Evolutionary conservation across 2,888 invertebrate species (phyloP).

Genomic region (Noctua janthina): DNA sequence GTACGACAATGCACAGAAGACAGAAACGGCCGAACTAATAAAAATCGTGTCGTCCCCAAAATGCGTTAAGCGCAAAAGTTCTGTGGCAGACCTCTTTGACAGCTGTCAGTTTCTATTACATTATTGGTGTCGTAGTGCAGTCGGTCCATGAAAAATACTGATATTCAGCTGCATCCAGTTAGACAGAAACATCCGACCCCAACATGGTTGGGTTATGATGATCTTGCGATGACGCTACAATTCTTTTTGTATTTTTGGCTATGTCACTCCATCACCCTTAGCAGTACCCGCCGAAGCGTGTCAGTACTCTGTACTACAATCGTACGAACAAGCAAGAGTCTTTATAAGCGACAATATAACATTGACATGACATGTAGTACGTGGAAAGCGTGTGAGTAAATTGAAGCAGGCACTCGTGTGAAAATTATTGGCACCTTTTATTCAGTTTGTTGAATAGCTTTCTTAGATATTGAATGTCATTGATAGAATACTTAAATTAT

Average conservation of each 20-base stretch:
- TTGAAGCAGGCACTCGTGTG: constrained; percentile 5
- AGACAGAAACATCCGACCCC: background rate
- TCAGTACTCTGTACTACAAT: too few relatives aligned
- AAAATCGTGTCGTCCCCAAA: background rate
- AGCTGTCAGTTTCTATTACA: background rate
- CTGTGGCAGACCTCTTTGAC: background rate
- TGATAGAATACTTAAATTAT: background rate
- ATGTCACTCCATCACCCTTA: too few relatives aligned
- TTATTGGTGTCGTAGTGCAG: background rate
- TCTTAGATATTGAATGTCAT: background rate
- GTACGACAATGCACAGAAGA: constrained; percentile 10
- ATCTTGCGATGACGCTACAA: too few relatives aligned
- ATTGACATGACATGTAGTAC: background rate
- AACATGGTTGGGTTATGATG: too few relatives aligned
- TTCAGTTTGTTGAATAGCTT: background rate
- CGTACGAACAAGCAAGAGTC: background rate
- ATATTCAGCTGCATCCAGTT: background rate
- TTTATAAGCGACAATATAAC: constrained; percentile 31
- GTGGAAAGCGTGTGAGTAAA: constrained; percentile 5
- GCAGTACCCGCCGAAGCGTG: too few relatives aligned
- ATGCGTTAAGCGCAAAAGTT: background rate
- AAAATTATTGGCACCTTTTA: background rate
- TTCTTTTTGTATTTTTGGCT: too few relatives aligned
- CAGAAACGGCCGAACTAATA: background rate
- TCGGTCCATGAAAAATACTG: background rate